Evolutionary conservation across 2,113 vertebrate species (phyloP).

Genomic region (Vireo altiloquus): DNA sequence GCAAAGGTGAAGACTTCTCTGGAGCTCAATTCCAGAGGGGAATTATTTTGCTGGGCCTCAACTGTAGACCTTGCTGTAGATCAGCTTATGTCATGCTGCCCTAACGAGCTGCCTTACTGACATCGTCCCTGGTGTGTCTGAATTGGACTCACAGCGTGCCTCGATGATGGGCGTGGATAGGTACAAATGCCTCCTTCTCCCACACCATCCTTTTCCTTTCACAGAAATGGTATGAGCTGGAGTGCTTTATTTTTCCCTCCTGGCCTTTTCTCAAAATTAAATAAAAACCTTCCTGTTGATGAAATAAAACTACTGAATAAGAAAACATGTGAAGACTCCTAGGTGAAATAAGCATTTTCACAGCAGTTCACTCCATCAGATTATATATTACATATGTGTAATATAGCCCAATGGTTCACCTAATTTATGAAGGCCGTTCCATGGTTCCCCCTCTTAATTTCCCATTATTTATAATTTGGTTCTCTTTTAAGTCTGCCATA

Average conservation of each 20-base stretch:
- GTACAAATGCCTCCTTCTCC: neutral
- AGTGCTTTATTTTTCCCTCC: neutral
- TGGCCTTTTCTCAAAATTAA: neutral
- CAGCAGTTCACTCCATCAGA: neutral
- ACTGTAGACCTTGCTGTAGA: neutral
- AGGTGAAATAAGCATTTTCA: slow-evolving; percentile 36
- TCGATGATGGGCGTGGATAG: neutral
- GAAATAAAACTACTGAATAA: slow-evolving; percentile 52
- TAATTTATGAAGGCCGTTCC: slow-evolving; percentile 28
- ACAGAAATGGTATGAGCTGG: neutral
- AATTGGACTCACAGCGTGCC: neutral
- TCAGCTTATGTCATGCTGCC: neutral
- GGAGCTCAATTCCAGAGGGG: neutral
- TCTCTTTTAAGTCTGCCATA: neutral
- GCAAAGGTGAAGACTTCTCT: neutral
- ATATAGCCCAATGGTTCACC: neutral
- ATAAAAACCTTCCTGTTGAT: neutral
- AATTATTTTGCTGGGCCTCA: neutral
- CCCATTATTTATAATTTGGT: neutral
- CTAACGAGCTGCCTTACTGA: neutral
- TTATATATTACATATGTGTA: neutral
- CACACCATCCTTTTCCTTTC: neutral
- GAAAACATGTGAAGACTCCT: slow-evolving; percentile 29
- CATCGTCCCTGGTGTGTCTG: neutral
- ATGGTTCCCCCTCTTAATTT: slow-evolving; percentile 45